phyloP scores from a whole-genome alignment of 2,797 vertebrate species.

The Harpagifer antarcticus region DNA sequence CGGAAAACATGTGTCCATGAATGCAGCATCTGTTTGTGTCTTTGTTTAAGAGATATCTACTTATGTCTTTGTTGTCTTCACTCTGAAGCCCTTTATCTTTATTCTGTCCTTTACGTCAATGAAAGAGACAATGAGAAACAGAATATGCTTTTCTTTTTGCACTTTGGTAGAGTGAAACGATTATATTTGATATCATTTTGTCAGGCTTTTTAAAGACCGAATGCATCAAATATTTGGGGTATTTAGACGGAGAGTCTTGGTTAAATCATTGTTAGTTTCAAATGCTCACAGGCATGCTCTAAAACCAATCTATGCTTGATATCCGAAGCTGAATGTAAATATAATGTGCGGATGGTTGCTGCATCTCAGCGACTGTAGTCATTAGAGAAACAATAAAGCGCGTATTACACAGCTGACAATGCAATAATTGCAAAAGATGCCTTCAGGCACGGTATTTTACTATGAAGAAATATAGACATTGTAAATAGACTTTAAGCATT shows the following conservation, averaged over 20 bases:
- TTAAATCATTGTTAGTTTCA: neutral
- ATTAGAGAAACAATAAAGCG: conserved; percentile 44
- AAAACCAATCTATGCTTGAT: conserved; percentile 17
- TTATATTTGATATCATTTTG: neutral
- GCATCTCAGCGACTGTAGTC: conserved; percentile 1
- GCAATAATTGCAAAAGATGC: conserved; percentile 49
- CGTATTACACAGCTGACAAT: conserved; percentile 36
- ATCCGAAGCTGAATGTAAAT: conserved; percentile 26
- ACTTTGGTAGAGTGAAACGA: neutral
- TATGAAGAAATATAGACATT: conserved; percentile 17
- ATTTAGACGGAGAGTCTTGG: neutral
- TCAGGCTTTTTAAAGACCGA: neutral
- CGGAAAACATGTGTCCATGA: conserved; percentile 24
- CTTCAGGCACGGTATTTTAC: conserved; percentile 25
- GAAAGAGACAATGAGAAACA: neutral
- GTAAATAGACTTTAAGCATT: conserved; percentile 19
- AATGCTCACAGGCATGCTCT: neutral
- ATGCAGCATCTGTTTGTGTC: conserved; percentile 9
- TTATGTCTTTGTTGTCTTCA: conserved; percentile 2
- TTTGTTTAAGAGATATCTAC: conserved; percentile 11
- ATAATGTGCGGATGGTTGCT: conserved; percentile 28
- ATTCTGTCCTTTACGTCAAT: neutral
- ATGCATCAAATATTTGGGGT: neutral
- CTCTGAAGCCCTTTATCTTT: neutral
- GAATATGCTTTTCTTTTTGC: neutral